Evolutionary conservation across 2,797 vertebrate species (phyloP).

Genomic region (Zalophus californianus): DNA sequence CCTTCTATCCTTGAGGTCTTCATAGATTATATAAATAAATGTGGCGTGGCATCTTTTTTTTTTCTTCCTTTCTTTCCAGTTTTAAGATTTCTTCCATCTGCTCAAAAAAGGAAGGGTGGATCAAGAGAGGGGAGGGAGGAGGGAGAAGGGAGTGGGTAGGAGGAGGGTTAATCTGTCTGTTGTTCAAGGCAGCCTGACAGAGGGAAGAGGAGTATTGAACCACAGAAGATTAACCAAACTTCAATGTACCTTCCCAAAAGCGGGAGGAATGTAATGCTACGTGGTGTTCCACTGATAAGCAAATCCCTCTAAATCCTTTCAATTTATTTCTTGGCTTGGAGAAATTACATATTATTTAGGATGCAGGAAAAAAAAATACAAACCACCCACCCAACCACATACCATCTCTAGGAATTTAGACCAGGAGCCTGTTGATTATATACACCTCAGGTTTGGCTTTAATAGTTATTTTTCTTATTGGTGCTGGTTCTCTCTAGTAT

Average conservation of each 20-base stretch:
- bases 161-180: constrained; percentile 88
- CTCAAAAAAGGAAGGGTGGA: constrained; percentile 71
- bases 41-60: neutral
- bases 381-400: constrained; percentile 65
- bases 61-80: neutral
- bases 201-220: constrained; percentile 90
- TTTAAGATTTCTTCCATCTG: constrained; percentile 79
- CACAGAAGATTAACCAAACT: constrained; percentile 90
- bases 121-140: constrained; percentile 71
- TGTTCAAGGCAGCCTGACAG: constrained; percentile 88
- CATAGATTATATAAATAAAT: constrained; percentile 70
- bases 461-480: constrained; percentile 16
- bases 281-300: constrained; percentile 91
- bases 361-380: constrained; percentile 78
- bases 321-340: constrained; percentile 91
- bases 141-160: constrained; percentile 64
- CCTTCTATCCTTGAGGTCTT: constrained; percentile 63
- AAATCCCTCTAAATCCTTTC: constrained; percentile 93
- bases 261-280: constrained; percentile 87
- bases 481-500: neutral
- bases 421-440: constrained; percentile 83
- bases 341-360: constrained; percentile 91
- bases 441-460: constrained; percentile 43
- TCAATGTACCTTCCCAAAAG: constrained; percentile 89
- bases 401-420: constrained; percentile 85